Percentiles rank a stretch among this genome's conserved stretches.
Evolutionary conservation across 2,888 invertebrate species (phyloP).

Genomic region (Idaea dimidiata): DNA sequence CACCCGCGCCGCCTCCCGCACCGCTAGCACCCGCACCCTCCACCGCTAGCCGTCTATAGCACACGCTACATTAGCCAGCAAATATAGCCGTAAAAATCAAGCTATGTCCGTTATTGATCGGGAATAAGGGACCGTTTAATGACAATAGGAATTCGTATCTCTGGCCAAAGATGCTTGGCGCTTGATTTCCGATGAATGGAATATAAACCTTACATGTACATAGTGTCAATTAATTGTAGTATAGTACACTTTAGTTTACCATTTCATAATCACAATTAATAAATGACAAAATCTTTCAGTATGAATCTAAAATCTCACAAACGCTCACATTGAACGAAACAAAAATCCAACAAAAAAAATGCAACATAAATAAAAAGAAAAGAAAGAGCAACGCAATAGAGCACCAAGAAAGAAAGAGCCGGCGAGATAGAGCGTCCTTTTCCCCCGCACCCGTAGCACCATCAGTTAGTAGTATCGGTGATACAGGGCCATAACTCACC

Average conservation of each 20-base stretch:
- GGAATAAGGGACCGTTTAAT: too few relatives aligned
- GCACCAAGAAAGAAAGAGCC: constrained; percentile 13
- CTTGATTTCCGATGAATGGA: too few relatives aligned
- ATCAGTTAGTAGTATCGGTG: constrained; percentile 27
- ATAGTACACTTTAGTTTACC: too few relatives aligned
- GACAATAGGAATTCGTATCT: too few relatives aligned
- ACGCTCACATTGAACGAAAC: background rate
- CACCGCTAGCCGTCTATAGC: constrained; percentile 20
- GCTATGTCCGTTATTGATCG: too few relatives aligned
- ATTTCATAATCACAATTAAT: too few relatives aligned
- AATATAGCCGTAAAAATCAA: too few relatives aligned
- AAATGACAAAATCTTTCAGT: too few relatives aligned
- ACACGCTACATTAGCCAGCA: background rate
- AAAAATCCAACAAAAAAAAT: constrained; percentile 3
- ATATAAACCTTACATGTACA: constrained; percentile 10
- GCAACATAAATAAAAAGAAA: constrained; percentile 15
- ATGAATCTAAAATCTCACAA: too few relatives aligned
- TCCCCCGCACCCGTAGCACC: constrained; percentile 3
- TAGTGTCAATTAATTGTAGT: constrained; percentile 1
- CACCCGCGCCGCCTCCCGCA: constrained; percentile 18
- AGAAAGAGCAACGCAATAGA: constrained; percentile 5
- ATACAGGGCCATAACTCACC: constrained; percentile 49
- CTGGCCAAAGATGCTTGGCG: too few relatives aligned
- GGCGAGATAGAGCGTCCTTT: constrained; percentile 5
- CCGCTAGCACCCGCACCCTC: too few relatives aligned